phyloP scores from a whole-genome alignment of 2,888 invertebrate genomes.

The Tubulanus polymorphus region DNA sequence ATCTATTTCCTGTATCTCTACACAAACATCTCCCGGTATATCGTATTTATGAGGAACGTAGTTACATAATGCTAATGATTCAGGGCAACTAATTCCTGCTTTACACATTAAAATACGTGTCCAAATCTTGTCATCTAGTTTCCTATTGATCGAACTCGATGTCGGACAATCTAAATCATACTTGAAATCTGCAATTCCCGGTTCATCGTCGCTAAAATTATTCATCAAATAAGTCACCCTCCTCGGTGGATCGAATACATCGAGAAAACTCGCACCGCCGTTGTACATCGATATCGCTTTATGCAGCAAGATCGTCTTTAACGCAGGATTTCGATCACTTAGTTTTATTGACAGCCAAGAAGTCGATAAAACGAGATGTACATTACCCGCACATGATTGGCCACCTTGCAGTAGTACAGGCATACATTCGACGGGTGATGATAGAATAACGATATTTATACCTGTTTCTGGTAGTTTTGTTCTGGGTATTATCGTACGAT shows the following conservation, averaged over 20 bases:
- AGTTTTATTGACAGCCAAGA: slow-evolving; percentile 23
- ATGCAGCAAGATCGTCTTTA: slow-evolving; percentile 23
- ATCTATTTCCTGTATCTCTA: no score
- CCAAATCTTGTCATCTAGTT: slow-evolving; percentile 29
- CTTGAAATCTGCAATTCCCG: background rate
- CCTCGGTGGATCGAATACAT: slow-evolving; percentile 25
- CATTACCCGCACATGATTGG: slow-evolving; percentile 23
- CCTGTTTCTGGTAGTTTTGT: background rate
- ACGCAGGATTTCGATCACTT: slow-evolving; percentile 6
- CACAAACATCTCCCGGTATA: no score
- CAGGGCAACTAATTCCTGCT: slow-evolving; percentile 21
- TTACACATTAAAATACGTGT: slow-evolving; percentile 24
- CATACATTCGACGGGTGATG: slow-evolving; percentile 28
- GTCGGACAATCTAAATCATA: slow-evolving; percentile 27
- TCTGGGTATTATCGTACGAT: background rate
- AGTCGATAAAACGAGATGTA: slow-evolving; percentile 24
- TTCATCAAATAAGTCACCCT: slow-evolving; percentile 29
- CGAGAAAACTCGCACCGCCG: slow-evolving; percentile 26
- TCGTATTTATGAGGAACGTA: no score
- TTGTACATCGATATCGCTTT: no score
- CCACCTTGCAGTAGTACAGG: slow-evolving; percentile 26
- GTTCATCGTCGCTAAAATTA: no score
- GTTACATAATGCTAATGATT: slow-evolving; percentile 24
- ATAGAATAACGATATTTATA: slow-evolving; percentile 15
- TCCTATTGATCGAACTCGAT: slow-evolving; percentile 24